Evolutionary conservation across 2,797 vertebrate species (phyloP), one percentile per base, ranked within the genome.

Genomic region (Babyrousa celebensis): DNA sequence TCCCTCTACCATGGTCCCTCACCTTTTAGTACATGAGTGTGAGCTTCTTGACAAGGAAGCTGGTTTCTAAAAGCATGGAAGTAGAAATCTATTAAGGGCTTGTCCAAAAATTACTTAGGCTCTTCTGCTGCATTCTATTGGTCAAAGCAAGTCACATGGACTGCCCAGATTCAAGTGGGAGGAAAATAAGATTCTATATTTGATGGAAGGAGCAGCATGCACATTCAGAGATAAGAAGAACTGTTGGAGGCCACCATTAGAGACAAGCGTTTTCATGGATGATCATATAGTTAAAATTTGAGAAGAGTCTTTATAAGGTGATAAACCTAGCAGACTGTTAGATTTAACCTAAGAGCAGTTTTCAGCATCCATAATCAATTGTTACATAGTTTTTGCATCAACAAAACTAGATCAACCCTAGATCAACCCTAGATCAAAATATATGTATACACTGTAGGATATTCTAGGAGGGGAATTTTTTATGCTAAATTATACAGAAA

Each of bases 321-420:
- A 71, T 75, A 68, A 75, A 75, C 15, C 14, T 27, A 70, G 56
- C 27, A 75, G 23, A 60, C 58, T 67, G 56, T 67, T 92, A 36
- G 27, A 72, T 67, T 92, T 89, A 94, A 74, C 12, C 20, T 54
- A 85, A 89, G 18, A 60, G 36, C 15, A 79, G 63, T 92, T 88
- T 84, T 89, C 10, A 54, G n/a, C 12, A 67, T 74, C 68, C 27
- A 58, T 85, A 60, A 40, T 67, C 70, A 60, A 54, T 74, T 62
- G 58, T 79, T 54, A 82, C 11, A 75, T 43, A 43, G 54, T 20
- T 89, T 89, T 80, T 85, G 56, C 65, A 88, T 62, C 29, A n/a
- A 68, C 36, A 36, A 36, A 36, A 36, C 36, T 36, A 36, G 36
- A 36, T 36, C 36, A 36, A 36, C 36, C 36, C 36, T 36, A 36